Percentiles rank a stretch among this genome's conserved stretches.
Evolutionary conservation across 2,797 vertebrate genomes (phyloP).

Genomic region (Oryzias sinensis): DNA sequence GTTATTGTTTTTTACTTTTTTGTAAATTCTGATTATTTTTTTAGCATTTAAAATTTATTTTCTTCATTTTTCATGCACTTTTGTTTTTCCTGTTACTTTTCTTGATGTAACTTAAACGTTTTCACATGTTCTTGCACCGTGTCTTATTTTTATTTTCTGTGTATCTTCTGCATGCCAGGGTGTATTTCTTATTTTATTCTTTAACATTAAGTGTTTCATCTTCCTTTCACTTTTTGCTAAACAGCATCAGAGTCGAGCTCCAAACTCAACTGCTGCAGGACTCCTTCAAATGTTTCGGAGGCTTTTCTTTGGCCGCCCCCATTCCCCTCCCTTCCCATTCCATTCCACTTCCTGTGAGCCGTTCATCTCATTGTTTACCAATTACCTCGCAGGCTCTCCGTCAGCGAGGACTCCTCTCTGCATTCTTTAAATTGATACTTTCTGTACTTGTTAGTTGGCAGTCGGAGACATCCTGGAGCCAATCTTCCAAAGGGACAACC

Average conservation of each 20-base stretch:
- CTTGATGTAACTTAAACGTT: too few species aligned
- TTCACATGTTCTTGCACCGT: too few species aligned
- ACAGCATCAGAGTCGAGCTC: background rate
- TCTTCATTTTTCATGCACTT: too few species aligned
- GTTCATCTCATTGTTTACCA: conserved; percentile 39
- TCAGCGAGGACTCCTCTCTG: conserved; percentile 20
- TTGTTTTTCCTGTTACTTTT: too few species aligned
- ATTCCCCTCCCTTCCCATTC: too few species aligned
- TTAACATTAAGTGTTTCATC: background rate
- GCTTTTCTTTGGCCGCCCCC: conserved; percentile 1
- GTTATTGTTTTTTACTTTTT: too few species aligned
- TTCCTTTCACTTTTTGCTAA: background rate
- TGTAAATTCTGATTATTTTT: too few species aligned
- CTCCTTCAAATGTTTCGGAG: conserved; percentile 7
- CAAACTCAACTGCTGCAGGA: background rate
- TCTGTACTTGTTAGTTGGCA: conserved; percentile 55
- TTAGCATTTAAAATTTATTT: too few species aligned
- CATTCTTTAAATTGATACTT: conserved; percentile 51
- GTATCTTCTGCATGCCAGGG: too few species aligned
- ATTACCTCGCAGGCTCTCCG: conserved; percentile 42
- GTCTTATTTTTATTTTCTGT: too few species aligned
- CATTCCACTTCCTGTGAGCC: conserved; percentile 13
- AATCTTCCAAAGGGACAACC: conserved; percentile 32
- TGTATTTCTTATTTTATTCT: too few species aligned
- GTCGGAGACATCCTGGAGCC: conserved; percentile 26